Percentiles rank a stretch among this genome's conserved stretches.
Conservation (phyloP, 2,797 vertebrate species). For the Netta rufina region DNA sequence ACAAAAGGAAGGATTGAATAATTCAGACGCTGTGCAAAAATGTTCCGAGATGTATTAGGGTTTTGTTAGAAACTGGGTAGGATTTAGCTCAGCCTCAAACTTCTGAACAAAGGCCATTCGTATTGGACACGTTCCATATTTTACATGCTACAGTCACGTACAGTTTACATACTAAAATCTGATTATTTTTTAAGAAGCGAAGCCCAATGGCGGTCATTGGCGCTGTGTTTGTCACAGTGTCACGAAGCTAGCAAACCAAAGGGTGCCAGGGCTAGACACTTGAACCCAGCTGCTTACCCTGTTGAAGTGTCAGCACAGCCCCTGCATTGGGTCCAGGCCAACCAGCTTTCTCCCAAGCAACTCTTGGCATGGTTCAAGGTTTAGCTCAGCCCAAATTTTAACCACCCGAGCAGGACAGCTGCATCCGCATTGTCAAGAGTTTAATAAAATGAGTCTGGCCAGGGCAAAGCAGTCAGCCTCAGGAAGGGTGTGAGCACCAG, state of each 20-base stretch:
- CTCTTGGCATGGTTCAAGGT: neutral
- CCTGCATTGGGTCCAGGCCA: neutral
- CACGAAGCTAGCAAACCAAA: neutral
- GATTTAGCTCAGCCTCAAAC: neutral
- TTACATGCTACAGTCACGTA: neutral
- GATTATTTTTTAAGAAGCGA: neutral
- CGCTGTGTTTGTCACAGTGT: neutral
- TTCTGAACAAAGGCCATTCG: neutral
- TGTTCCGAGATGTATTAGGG: neutral
- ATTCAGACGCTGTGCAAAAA: neutral
- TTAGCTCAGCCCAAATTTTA: neutral
- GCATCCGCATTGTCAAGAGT: neutral
- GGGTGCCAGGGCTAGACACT: neutral
- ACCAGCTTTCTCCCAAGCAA: neutral
- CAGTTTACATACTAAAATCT: neutral
- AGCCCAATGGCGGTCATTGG: neutral
- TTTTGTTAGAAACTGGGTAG: neutral
- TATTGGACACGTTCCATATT: rapidly evolving
- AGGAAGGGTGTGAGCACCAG: rapidly evolving
- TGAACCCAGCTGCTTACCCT: neutral
- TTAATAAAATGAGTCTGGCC: neutral
- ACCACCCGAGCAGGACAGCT: neutral
- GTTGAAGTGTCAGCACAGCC: neutral
- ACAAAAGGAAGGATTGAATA: neutral
- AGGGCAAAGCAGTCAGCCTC: neutral